Evolutionary conservation across 1,140 invertebrate species (phyloP), one percentile per base, ranked within the genome.

Genomic region (Drosophila leontia): DNA sequence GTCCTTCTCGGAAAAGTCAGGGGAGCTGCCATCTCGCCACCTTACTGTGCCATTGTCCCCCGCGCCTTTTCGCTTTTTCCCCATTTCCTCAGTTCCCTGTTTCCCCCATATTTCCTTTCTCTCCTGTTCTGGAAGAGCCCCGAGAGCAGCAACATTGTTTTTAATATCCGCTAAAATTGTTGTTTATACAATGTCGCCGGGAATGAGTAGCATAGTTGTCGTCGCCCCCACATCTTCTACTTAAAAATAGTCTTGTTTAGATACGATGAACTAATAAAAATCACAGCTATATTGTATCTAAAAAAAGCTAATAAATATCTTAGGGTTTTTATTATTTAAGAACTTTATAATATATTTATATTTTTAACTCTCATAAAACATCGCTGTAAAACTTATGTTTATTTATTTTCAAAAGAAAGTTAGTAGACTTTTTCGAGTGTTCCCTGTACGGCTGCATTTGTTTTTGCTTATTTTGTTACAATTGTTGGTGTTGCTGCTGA

Each of bases 151-250:
- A 90, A 88, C 84, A 90, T 88, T 88, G 85, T 88, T 88, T 88
- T 88, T 90, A 88, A 88, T 88, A 88, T 88, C 84, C 84, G 84
- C 85, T 90, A 75, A 88, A 90, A 90, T 90, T 88, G 84, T 88
- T 88, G 85, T 88, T 90, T 88, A 88, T 88, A 88, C 84, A 81
- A 90, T 88, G 85, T 88, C 81, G 69, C 56, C 13, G 57, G 55
- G 85, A 80, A 90, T 90, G 80, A 74, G 83, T 51, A 70, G 67
- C 75, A 82, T 82, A 69, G 84, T 77, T 83, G 48, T 37, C 48
- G 37, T 44, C 41, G 57, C 60, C 47, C 47, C 47, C 45, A 53
- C 55, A 50, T 60, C 48, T 26, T 41, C 34, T 32, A 23, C 63
- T 26, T 32, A 23, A 35, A n/a, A 55, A 39, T 34, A 39, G 53